phyloP scores from a whole-genome alignment of 2,113 vertebrate species.

The Prietella phreatophila region DNA sequence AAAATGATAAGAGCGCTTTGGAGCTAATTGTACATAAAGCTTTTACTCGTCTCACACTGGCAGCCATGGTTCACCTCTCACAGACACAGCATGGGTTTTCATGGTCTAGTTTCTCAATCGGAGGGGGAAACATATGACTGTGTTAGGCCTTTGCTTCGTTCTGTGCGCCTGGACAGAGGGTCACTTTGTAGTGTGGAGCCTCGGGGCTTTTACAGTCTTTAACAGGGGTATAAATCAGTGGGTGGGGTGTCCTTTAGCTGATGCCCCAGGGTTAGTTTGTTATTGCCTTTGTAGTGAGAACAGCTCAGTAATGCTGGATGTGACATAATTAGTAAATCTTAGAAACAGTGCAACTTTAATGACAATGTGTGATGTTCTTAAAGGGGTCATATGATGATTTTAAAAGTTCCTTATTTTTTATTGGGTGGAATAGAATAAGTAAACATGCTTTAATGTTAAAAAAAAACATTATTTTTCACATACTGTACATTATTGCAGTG shows the following conservation, averaged over 20 bases:
- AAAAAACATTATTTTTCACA: too few species aligned
- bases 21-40: background rate
- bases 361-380: background rate
- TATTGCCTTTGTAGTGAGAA: slow-evolving; percentile 20
- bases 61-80: background rate
- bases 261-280: slow-evolving; percentile 20
- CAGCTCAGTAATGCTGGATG: background rate
- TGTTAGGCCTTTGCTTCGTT: slow-evolving; percentile 3
- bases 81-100: background rate
- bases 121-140: background rate
- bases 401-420: too few species aligned
- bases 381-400: too few species aligned
- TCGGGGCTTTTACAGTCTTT: slow-evolving; percentile 7
- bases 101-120: slow-evolving; percentile 1
- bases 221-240: slow-evolving; percentile 38
- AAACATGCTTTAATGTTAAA: too few species aligned
- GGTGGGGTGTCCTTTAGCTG: background rate
- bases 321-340: background rate
- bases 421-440: too few species aligned
- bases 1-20: background rate
- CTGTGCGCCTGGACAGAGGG: slow-evolving; percentile 3
- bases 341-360: background rate
- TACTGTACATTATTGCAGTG: too few species aligned
- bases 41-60: background rate
- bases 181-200: slow-evolving; percentile 15